Conservation (phyloP, 2,888 invertebrate genomes). For the Aquatica leii region DNA sequence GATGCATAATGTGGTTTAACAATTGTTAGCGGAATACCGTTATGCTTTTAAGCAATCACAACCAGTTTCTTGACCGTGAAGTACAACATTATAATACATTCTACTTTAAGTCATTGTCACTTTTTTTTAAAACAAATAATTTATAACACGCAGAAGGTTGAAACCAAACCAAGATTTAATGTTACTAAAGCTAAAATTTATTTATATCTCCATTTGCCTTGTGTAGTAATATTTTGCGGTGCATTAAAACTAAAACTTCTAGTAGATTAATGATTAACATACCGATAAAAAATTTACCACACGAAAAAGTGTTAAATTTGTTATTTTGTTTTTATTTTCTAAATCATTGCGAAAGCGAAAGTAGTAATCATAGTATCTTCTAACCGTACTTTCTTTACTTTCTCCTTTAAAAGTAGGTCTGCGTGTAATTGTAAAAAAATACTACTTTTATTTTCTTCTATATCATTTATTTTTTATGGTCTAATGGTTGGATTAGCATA, state of each 20-base stretch:
- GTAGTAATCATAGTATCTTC: conserved; percentile 39
- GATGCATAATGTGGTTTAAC: conserved; percentile 29
- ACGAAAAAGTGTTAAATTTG: conserved; percentile 17
- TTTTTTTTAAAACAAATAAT: too few species aligned
- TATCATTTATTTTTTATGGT: conserved; percentile 29
- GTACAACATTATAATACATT: conserved; percentile 22
- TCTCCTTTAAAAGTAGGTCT: conserved; percentile 46
- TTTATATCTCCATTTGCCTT: too few species aligned
- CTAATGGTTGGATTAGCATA: conserved; percentile 21
- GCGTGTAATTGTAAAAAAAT: conserved; percentile 38
- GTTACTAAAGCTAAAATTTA: too few species aligned
- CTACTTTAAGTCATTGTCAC: too few species aligned
- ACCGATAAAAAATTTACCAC: background rate
- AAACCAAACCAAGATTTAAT: too few species aligned
- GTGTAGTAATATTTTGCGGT: too few species aligned
- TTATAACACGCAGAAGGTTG: too few species aligned
- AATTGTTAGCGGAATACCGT: conserved; percentile 28
- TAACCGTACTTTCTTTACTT: conserved; percentile 50
- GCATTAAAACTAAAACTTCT: too few species aligned
- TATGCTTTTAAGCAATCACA: conserved; percentile 35
- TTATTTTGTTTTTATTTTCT: conserved; percentile 35
- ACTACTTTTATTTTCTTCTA: conserved; percentile 39
- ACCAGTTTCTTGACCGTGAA: conserved; percentile 29
- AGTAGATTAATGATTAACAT: background rate
- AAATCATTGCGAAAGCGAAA: conserved; percentile 39